A percentile compares a stretch with the other conserved stretches of the same genome.
Conservation (phyloP, 2,888 invertebrate genomes). For the Tachystola acroxantha region DNA sequence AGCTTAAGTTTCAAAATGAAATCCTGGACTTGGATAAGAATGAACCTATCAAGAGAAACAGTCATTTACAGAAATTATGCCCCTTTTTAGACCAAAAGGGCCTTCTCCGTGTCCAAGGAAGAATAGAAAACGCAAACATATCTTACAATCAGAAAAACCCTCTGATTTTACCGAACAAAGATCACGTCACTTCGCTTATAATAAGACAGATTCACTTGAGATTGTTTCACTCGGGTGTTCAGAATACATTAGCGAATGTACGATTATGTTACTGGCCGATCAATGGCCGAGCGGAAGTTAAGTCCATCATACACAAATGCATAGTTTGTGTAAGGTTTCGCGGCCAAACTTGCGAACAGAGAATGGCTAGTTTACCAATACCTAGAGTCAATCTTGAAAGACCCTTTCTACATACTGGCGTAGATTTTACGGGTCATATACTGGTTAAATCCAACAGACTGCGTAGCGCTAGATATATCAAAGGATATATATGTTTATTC, state of each 20-base stretch:
- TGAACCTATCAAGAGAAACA: not conserved
- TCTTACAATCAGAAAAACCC: slow-evolving; percentile 11
- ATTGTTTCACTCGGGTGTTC: slow-evolving; percentile 10
- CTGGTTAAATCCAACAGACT: slow-evolving; percentile 7
- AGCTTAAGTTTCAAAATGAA: slow-evolving; percentile 1
- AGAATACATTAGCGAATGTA: slow-evolving; percentile 6
- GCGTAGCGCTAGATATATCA: slow-evolving; percentile 7
- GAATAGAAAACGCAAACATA: slow-evolving; percentile 12
- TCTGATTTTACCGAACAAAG: slow-evolving; percentile 11
- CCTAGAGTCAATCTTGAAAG: slow-evolving; percentile 10
- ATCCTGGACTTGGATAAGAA: not conserved
- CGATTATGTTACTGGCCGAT: slow-evolving; percentile 7
- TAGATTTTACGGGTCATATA: slow-evolving; percentile 14
- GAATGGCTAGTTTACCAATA: slow-evolving; percentile 10
- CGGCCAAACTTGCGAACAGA: slow-evolving; percentile 11
- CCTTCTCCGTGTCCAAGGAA: slow-evolving; percentile 10
- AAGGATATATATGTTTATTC: slow-evolving; percentile 10
- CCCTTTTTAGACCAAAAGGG: slow-evolving; percentile 6
- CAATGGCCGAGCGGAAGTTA: slow-evolving; percentile 4
- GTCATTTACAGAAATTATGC: slow-evolving; percentile 1
- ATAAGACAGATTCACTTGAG: slow-evolving; percentile 3
- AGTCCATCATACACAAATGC: slow-evolving; percentile 4
- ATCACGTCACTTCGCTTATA: slow-evolving; percentile 9
- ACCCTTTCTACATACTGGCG: slow-evolving; percentile 11
- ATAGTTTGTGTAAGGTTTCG: slow-evolving; percentile 8